Evolutionary conservation across 1,140 invertebrate genomes (phyloP), one percentile per base, ranked within the genome.

Genomic region (Brachionus asplanchnoidis): DNA sequence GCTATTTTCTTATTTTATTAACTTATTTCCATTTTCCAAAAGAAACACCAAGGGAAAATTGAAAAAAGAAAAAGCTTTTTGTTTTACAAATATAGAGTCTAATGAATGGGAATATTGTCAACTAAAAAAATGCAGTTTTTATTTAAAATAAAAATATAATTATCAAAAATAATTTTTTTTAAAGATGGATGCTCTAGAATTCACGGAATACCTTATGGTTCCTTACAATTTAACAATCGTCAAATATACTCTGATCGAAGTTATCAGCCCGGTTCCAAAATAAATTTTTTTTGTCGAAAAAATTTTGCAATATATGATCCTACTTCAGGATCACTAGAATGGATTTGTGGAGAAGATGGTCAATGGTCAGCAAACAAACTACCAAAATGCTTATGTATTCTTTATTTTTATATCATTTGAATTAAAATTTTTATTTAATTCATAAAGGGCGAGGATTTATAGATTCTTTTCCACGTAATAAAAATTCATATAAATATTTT

Each of bases 1-100:
- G 23, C 9, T 26, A 12, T 26, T 14, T 12, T 12, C 23, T 28
- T 5, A 50, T 46, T n/a, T 42, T 14, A 12, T 75, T 44, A 8
- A 3, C 4, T 77, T 46, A 60, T 26, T 60, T 23, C 9, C 20
- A 56, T 46, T 23, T 23, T 46, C 11, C 23, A 46, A 36, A 36
- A 77, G 73, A 36, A 77, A 77, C 11, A 23, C 42, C 0, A 46
- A 26, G 3, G 73, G 73, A 50, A 36, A 46, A 28, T 50, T 36
- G 1, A 77, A 28, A 77, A 77, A 77, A 77, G 73, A 50, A 77
- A 77, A 20, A 77, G 73, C 73, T 12, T 77, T 28, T 26, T 77
- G 73, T 36, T 77, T 53, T 46, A 77, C 44, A 28, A 77, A 77
- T 50, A 77, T 77, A 26, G 42, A 77, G 12, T 12, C 23, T 7